Evolutionary conservation across 2,113 vertebrate genomes (phyloP), one percentile per base, ranked within the genome.

Genomic region (Melanostigma gelatinosum): DNA sequence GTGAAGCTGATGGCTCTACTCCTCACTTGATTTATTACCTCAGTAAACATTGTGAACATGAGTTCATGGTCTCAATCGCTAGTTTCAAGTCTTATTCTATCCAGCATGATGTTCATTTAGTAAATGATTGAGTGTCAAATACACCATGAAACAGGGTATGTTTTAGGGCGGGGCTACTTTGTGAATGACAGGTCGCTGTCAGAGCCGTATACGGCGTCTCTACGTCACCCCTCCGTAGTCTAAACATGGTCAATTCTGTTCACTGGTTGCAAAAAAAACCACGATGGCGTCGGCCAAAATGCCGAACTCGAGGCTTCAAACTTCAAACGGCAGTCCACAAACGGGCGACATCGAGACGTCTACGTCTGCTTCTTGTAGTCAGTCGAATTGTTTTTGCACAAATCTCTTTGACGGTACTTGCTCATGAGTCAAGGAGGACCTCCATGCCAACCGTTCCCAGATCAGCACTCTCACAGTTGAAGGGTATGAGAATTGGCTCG

Each of bases 391-490:
- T 3, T 24, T 24, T 55, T 12, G 52, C 52, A 55, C 52, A 24
- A 55, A n/a, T 24, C 52, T 24, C n/a, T 55, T 24, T 7, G 20
- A 22, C 6, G 18, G 8, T 6, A 48, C 46, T 16, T 16, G 44
- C 48, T 52, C 50, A 8, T 77, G 48, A 68, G 46, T 76, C 50
- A 40, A 79, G 40, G n/a, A n/a, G 18, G 75, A 65, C 60, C 70
- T 77, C 29, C 22, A 12, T 22, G 29, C 29, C 48, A n/a, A 20
- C 77, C 67, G 72, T 63, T 85, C 77, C 44, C 50, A 79, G 73
- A 81, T 87, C 72, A 72, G 85, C 71, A 32, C 63, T 75, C 48
- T 54, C 60, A 72, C 79, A 62, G 40, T 77, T 84, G 69, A 89
- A 13, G 68, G 54, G 67, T 79, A 42, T 80, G 67, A 80, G 78